These are phyloP conservation scores for Acanthaster planci DNA, from an alignment of 35 echinoderm and acorn worm genomes.

Conservation along the genomic window DNA sequence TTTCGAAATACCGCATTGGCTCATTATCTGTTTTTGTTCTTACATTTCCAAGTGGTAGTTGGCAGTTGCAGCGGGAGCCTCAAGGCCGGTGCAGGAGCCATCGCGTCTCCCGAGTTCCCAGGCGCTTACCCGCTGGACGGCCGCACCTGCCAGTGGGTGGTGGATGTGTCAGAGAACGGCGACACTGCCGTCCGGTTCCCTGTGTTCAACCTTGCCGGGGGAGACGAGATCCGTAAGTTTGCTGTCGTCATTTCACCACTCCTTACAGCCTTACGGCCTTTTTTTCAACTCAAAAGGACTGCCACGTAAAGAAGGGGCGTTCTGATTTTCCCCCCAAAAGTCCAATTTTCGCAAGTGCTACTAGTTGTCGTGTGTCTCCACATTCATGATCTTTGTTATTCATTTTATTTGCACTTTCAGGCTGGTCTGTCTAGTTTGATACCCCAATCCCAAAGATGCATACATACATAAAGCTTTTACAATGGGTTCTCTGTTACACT, in stretches of 20 bases:
- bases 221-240: conserved; percentile 9
- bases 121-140: not conserved
- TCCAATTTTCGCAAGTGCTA: too few relatives aligned
- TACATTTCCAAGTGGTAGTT: not conserved
- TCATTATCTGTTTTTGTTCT: not conserved
- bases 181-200: conserved; percentile 18
- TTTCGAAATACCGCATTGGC: not conserved
- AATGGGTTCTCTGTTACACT: too few relatives aligned
- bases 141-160: conserved; percentile 22
- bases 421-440: too few relatives aligned
- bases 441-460: too few relatives aligned
- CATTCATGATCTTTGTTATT: too few relatives aligned
- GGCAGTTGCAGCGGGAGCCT: conserved; percentile 30
- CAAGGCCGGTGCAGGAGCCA: not conserved
- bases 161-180: conserved; percentile 38
- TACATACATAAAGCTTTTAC: too few relatives aligned
- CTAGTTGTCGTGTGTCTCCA: too few relatives aligned
- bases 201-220: not conserved
- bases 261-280: too few relatives aligned
- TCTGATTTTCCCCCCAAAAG: too few relatives aligned
- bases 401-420: too few relatives aligned
- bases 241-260: not conserved
- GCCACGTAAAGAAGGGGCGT: too few relatives aligned
- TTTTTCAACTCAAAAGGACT: too few relatives aligned
- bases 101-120: conserved; percentile 31